Conservation (phyloP, 2,113 vertebrate genomes). For the Leptobrachium ailaonicum region DNA sequence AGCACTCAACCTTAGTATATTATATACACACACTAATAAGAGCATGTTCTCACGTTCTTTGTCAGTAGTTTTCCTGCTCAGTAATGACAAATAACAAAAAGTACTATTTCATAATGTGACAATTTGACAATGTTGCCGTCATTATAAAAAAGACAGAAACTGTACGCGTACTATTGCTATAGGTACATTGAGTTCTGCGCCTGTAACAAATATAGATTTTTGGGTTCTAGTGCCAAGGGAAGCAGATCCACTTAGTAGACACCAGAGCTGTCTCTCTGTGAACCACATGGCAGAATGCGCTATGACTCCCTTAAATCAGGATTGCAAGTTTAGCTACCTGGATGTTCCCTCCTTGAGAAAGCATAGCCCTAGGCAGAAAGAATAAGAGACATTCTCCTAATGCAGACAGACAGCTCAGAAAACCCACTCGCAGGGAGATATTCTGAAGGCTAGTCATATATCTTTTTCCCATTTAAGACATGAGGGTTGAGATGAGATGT, state of each 20-base stretch:
- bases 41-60: no score
- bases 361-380: conserved; percentile 13
- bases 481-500: neutral
- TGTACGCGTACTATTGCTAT: neutral
- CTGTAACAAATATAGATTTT: neutral
- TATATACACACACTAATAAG: no score
- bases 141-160: neutral
- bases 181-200: neutral
- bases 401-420: conserved; percentile 20
- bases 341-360: conserved; percentile 7
- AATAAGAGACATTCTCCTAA: conserved; percentile 12
- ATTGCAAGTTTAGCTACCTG: conserved; percentile 12
- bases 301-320: conserved; percentile 1
- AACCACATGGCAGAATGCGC: neutral
- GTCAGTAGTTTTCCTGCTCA: no score
- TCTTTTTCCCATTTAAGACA: conserved; percentile 1
- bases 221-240: neutral
- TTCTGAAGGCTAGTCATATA: conserved; percentile 14
- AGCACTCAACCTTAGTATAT: no score
- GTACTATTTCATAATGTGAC: no score
- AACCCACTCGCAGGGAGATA: neutral
- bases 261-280: neutral
- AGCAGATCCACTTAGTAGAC: conserved; percentile 5
- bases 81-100: no score
- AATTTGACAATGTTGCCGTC: neutral